A percentile compares a stretch with the other conserved stretches of the same genome.
Evolutionary conservation across 2,888 invertebrate genomes (phyloP).

Genomic region (Pachymerium ferrugineum): DNA sequence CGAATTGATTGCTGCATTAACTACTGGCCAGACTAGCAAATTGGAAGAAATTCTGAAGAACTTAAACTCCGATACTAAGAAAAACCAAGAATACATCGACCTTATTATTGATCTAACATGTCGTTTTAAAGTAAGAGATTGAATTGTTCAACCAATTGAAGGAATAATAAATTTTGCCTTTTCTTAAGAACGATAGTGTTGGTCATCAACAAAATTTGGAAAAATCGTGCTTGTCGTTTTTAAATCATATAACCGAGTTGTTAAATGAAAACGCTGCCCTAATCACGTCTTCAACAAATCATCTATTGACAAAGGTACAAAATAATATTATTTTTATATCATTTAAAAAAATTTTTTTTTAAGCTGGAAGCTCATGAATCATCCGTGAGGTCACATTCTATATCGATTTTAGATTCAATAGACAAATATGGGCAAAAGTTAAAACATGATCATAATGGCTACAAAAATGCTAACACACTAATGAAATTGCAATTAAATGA

Average conservation of each 20-base stretch:
- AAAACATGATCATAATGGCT: too few species aligned
- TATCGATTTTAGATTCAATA: neutral
- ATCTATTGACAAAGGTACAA: neutral
- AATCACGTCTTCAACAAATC: neutral
- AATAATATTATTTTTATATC: too few species aligned
- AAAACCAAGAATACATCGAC: neutral
- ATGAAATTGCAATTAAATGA: too few species aligned
- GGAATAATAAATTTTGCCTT: neutral
- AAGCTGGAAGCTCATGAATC: constrained; percentile 1
- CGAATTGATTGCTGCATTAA: neutral
- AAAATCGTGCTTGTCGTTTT: neutral
- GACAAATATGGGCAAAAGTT: neutral
- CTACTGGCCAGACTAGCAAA: neutral
- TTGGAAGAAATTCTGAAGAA: neutral
- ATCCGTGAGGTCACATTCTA: neutral
- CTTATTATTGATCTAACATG: neutral
- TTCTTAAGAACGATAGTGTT: neutral
- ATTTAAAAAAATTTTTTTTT: neutral
- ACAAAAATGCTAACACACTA: too few species aligned
- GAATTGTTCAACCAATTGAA: neutral
- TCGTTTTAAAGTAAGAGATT: neutral
- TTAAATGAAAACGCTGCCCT: neutral
- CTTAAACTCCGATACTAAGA: neutral
- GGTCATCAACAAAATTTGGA: neutral
- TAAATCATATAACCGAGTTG: neutral